phyloP scores from a whole-genome alignment of 2,888 invertebrate genomes.

The Meandrusa payeni region DNA sequence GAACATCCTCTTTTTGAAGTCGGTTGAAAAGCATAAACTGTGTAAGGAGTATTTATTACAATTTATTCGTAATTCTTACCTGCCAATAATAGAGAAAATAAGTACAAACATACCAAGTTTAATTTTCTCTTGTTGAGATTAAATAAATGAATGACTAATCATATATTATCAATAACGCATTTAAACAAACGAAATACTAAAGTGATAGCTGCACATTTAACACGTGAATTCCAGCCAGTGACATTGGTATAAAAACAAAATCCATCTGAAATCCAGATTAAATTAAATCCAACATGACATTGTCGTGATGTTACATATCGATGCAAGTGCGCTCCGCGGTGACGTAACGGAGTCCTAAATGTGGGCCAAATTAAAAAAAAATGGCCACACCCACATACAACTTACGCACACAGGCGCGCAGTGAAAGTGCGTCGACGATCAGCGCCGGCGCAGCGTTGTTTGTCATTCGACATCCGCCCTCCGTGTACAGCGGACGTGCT shows the following conservation, averaged over 20 bases:
- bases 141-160: too few species aligned
- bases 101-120: neutral
- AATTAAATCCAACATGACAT: constrained; percentile 35
- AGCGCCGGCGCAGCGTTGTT: constrained; percentile 30
- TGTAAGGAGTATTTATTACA: too few species aligned
- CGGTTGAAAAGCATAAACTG: too few species aligned
- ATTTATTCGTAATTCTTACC: constrained; percentile 2
- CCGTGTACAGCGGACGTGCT: constrained; percentile 23
- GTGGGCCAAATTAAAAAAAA: constrained; percentile 74
- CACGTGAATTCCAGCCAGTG: too few species aligned
- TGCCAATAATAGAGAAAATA: neutral
- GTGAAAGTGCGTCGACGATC: constrained; percentile 58
- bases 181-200: too few species aligned
- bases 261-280: neutral
- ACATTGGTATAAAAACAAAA: too few species aligned
- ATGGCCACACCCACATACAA: constrained; percentile 48
- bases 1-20: too few species aligned
- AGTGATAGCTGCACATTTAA: too few species aligned
- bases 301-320: constrained; percentile 47
- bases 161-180: too few species aligned
- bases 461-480: constrained; percentile 18
- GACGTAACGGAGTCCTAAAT: constrained; percentile 67
- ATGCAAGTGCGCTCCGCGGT: constrained; percentile 39
- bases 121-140: too few species aligned
- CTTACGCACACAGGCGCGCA: constrained; percentile 37